Evolutionary conservation across 35 echinoderm and acorn worm species (phyloP).

Genomic region (Lytechinus variegatus): DNA sequence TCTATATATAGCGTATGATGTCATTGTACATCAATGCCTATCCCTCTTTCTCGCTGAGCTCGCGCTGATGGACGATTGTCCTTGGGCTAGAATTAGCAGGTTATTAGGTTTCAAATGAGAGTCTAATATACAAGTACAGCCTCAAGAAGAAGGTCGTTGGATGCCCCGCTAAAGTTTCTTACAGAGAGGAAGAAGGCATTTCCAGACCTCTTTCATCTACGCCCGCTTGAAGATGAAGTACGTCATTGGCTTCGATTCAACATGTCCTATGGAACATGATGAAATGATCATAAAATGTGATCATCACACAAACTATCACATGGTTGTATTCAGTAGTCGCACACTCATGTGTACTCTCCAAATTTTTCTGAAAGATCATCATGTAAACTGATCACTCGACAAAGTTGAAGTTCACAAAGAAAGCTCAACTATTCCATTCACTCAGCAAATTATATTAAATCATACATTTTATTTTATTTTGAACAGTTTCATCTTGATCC

Average conservation of each 20-base stretch:
- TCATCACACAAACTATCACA: neutral
- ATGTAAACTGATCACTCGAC: neutral
- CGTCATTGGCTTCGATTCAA: neutral
- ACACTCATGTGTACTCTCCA: neutral
- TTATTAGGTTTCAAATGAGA: conserved; percentile 5
- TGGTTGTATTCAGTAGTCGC: neutral
- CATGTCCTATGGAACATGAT: neutral
- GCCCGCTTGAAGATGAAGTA: neutral
- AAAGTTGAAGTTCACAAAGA: too few species aligned
- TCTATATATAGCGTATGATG: neutral
- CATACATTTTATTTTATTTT: too few species aligned
- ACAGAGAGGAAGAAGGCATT: neutral
- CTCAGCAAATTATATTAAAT: too few species aligned
- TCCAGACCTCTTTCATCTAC: neutral
- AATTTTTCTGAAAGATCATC: neutral
- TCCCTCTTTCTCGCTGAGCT: neutral
- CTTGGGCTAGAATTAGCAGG: neutral
- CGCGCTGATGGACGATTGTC: neutral
- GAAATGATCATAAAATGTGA: neutral
- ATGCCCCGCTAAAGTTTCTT: neutral
- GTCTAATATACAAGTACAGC: neutral
- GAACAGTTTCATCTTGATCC: too few species aligned
- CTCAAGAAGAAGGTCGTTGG: neutral
- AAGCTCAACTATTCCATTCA: too few species aligned
- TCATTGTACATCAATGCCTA: neutral